Evolutionary conservation across 2,797 vertebrate genomes (phyloP).

Genomic region (Anabas testudineus): DNA sequence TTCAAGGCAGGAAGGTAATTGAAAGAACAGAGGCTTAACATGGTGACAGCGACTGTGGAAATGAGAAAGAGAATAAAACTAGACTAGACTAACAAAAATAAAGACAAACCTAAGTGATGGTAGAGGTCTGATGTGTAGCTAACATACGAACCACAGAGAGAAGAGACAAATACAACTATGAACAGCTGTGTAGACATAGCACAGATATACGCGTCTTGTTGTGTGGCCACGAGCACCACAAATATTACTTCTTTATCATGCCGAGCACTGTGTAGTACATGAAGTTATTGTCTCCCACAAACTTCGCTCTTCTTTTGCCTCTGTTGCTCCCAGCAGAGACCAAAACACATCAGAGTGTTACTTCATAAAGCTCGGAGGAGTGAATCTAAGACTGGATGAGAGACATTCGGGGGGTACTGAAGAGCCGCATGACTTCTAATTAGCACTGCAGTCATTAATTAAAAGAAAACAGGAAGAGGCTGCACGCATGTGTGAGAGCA

Average conservation of each 20-base stretch:
- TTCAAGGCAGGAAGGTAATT: slow-evolving; percentile 36
- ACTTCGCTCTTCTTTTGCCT: background rate
- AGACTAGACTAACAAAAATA: background rate
- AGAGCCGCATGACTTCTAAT: slow-evolving; percentile 70
- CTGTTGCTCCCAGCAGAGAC: slow-evolving; percentile 19
- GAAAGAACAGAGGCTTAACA: slow-evolving; percentile 42
- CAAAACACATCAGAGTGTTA: slow-evolving; percentile 33
- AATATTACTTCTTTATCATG: background rate
- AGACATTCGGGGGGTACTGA: slow-evolving; percentile 53
- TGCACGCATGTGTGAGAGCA: slow-evolving; percentile 17
- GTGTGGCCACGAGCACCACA: background rate
- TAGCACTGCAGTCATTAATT: slow-evolving; percentile 74
- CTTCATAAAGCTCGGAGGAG: slow-evolving; percentile 38
- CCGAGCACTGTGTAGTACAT: background rate
- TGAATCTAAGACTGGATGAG: slow-evolving; percentile 43
- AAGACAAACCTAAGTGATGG: background rate
- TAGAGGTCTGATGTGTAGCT: too few relatives aligned
- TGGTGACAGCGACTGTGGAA: slow-evolving; percentile 28
- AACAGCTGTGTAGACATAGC: background rate
- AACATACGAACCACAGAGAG: background rate
- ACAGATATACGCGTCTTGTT: background rate
- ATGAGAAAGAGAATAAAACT: background rate
- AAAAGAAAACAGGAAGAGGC: slow-evolving; percentile 52
- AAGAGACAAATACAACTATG: background rate
- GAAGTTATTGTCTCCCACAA: background rate